Percentiles rank a stretch among this genome's conserved stretches.
phyloP scores from a whole-genome alignment of 2,888 invertebrate species.

The Xylophagus ater region DNA sequence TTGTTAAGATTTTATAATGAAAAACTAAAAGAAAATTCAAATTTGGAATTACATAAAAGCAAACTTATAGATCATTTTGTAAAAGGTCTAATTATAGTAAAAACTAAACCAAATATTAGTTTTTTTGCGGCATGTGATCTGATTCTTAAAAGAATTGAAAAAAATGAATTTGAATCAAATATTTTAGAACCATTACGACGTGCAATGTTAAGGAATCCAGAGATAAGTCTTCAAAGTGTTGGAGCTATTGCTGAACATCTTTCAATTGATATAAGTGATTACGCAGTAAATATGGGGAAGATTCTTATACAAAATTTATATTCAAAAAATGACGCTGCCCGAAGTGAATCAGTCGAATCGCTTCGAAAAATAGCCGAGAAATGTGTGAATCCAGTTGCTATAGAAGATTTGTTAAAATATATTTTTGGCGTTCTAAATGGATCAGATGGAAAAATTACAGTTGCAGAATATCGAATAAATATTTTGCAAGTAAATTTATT shows the following conservation, averaged over 20 bases:
- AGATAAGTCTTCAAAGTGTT: slow-evolving; percentile 74
- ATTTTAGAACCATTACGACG: slow-evolving; percentile 81
- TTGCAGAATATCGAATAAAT: slow-evolving; percentile 78
- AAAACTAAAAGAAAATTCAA: slow-evolving; percentile 30
- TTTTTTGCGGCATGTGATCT: slow-evolving; percentile 55
- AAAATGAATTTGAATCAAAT: slow-evolving; percentile 57
- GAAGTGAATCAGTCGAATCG: slow-evolving; percentile 62
- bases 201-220: slow-evolving; percentile 86
- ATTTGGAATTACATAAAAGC: slow-evolving; percentile 22
- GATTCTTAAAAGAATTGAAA: slow-evolving; percentile 50
- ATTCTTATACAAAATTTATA: slow-evolving; percentile 71
- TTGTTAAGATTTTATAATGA: slow-evolving; percentile 49
- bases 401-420: slow-evolving; percentile 56
- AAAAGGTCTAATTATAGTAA: slow-evolving; percentile 66
- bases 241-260: slow-evolving; percentile 62
- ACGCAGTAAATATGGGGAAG: slow-evolving; percentile 68
- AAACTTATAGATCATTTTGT: slow-evolving; percentile 57
- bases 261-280: slow-evolving; percentile 63
- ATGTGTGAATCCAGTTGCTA: slow-evolving; percentile 53
- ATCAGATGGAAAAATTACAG: slow-evolving; percentile 80
- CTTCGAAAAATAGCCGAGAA: slow-evolving; percentile 59
- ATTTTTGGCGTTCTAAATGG: slow-evolving; percentile 76
- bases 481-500: slow-evolving; percentile 53
- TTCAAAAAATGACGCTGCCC: slow-evolving; percentile 70
- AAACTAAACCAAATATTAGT: slow-evolving; percentile 58